Percentiles rank a stretch among this genome's conserved stretches.
phyloP scores from a whole-genome alignment of 2,888 invertebrate genomes.

The Caenorhabditis imperialis region DNA sequence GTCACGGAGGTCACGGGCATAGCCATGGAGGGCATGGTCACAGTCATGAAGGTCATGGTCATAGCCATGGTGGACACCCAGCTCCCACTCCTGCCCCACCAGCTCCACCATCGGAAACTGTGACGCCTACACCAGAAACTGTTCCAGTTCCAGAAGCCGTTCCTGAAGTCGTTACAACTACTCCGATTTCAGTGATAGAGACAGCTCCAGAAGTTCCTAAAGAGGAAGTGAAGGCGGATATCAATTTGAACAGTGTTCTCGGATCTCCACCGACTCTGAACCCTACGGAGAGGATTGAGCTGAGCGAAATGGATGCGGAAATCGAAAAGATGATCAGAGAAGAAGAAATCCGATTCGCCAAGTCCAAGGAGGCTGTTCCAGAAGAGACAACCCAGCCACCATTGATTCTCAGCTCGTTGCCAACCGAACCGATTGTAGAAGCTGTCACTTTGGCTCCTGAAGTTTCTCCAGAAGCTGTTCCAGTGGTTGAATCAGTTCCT shows the following conservation, averaged over 20 bases:
- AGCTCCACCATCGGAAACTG: background rate
- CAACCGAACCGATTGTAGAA: constrained; percentile 3
- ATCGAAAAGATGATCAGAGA: constrained; percentile 36
- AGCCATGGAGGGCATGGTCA: constrained; percentile 60
- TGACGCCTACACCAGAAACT: constrained; percentile 8
- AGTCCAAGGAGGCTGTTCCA: background rate
- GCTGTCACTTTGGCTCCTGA: background rate
- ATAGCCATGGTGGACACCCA: constrained; percentile 46
- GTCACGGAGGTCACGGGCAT: constrained; percentile 62
- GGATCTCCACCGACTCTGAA: constrained; percentile 16
- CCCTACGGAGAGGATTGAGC: background rate
- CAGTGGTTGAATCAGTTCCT: constrained; percentile 1
- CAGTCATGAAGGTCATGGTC: constrained; percentile 42
- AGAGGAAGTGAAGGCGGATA: constrained; percentile 8
- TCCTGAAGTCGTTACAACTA: background rate
- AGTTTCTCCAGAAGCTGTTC: constrained; percentile 5
- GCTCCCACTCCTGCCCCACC: constrained; percentile 18
- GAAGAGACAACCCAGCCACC: constrained; percentile 20
- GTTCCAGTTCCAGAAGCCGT: background rate
- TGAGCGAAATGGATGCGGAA: constrained; percentile 41
- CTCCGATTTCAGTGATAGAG: constrained; percentile 2
- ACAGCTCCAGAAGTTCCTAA: background rate
- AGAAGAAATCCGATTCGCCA: constrained; percentile 31
- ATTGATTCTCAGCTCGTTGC: background rate
- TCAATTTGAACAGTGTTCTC: constrained; percentile 42